phyloP scores from a whole-genome alignment of 2,888 invertebrate genomes.

The Malthinus flaveolus region DNA sequence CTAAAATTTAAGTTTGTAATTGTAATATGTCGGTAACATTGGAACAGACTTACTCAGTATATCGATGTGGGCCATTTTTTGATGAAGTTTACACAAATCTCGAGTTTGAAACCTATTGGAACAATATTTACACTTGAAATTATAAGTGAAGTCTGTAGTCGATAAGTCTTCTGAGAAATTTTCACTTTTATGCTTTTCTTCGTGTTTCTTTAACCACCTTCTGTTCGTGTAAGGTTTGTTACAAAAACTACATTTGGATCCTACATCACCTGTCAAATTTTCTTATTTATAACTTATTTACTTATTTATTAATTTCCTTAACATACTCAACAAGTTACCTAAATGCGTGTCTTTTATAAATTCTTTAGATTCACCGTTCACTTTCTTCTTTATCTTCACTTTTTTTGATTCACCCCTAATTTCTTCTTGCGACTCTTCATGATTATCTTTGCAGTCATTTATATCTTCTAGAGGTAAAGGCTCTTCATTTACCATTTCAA shows the following conservation, averaged over 20 bases:
- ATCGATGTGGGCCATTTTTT: constrained; percentile 50
- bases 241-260: constrained; percentile 38
- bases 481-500: too few species aligned
- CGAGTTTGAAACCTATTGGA: constrained; percentile 49
- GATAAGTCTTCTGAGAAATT: neutral
- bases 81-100: constrained; percentile 50
- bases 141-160: constrained; percentile 3
- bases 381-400: neutral
- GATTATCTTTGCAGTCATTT: too few species aligned
- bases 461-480: too few species aligned
- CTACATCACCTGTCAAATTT: too few species aligned
- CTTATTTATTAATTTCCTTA: neutral
- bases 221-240: constrained; percentile 38
- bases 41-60: constrained; percentile 46
- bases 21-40: neutral
- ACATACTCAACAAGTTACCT: neutral
- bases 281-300: neutral
- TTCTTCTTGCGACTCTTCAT: neutral
- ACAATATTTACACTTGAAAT: constrained; percentile 50
- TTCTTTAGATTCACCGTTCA: neutral
- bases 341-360: neutral
- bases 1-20: constrained; percentile 33
- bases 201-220: constrained; percentile 42
- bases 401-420: neutral
- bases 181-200: constrained; percentile 35